Conservation (phyloP, 1,140 invertebrate genomes). For the Atta texana region DNA sequence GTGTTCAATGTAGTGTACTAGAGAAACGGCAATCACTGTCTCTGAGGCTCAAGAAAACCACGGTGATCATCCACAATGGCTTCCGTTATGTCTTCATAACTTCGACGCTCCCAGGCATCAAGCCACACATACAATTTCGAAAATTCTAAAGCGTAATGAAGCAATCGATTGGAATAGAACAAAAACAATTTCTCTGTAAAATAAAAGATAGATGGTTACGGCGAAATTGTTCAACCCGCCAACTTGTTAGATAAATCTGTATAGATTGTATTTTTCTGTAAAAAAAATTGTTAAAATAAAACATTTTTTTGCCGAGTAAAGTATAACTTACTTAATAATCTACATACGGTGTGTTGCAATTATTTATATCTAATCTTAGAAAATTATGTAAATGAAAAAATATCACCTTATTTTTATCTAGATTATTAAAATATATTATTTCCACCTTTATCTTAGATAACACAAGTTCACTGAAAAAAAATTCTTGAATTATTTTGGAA, state of each 20-base stretch:
- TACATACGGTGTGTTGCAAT: no score
- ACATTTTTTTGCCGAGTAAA: neutral
- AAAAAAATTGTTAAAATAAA: neutral
- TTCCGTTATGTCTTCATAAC: slow-evolving; percentile 19
- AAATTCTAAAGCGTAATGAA: slow-evolving; percentile 9
- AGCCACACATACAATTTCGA: neutral
- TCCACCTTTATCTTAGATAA: no score
- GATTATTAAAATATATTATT: no score
- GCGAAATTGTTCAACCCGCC: neutral
- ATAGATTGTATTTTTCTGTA: neutral
- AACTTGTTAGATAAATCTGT: neutral
- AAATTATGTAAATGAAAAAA: no score
- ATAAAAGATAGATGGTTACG: neutral
- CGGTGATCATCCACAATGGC: slow-evolving; percentile 24
- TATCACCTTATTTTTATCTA: no score
- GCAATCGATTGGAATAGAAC: neutral
- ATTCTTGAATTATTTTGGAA: no score
- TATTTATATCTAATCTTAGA: no score
- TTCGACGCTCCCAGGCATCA: neutral
- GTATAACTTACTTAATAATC: no score
- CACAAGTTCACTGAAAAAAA: no score
- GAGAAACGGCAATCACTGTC: slow-evolving; percentile 51
- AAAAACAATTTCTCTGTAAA: neutral
- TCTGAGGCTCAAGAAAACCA: slow-evolving; percentile 44
- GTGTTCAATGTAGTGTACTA: slow-evolving; percentile 19